Base-by-base conservation (phyloP, 2,113 vertebrate species). In the Thinocorus orbignyianus region DNA sequence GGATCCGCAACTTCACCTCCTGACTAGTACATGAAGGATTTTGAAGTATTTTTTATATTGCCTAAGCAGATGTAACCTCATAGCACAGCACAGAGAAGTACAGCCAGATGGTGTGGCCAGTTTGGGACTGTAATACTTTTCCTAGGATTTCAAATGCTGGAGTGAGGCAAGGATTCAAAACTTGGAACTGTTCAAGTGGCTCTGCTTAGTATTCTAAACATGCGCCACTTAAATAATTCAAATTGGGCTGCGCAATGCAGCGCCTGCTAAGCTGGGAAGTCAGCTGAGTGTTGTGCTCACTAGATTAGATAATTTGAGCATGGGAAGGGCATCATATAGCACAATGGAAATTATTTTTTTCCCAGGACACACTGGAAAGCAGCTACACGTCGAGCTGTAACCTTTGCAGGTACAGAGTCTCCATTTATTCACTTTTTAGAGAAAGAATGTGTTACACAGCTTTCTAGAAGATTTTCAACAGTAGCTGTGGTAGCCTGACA, bases 171-270 rank as follows among this genome's bases (percentile, higher is more conserved):
- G 39, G 78, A 90, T 80, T 96, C 61, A 52, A 86, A 93, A 61
- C 76, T 39, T 80, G 69, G 88, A 95, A 80, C 86, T 44, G 57
- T 72, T 96, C 24, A 73, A 86, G 89, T 90, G 94, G 85, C 81
- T 68, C 93, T 95, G 82, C 70, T 97, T 91, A 95, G 96, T 76
- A 97, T 96, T 94, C 96, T 39, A 89, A 93, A 80, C 91, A 91
- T 76, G 92, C 66, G 95, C 19, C 83, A 94, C 95, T 93, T 96
- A 88, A 97, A 97, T 93, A 94, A 97, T 96, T 97, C 96, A 97
- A 95, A 90, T 86, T 83, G 81, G 89, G 81, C 92, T 97, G 93
- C 87, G 90, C 94, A 96, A 87, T 91, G 91, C 95, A 93, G 95
- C 80, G 91, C 95, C 85, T 97, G 78, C 95, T 89, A 81, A 96